phyloP scores from a whole-genome alignment of 1,140 invertebrate species.

The Eulimnadia texana region DNA sequence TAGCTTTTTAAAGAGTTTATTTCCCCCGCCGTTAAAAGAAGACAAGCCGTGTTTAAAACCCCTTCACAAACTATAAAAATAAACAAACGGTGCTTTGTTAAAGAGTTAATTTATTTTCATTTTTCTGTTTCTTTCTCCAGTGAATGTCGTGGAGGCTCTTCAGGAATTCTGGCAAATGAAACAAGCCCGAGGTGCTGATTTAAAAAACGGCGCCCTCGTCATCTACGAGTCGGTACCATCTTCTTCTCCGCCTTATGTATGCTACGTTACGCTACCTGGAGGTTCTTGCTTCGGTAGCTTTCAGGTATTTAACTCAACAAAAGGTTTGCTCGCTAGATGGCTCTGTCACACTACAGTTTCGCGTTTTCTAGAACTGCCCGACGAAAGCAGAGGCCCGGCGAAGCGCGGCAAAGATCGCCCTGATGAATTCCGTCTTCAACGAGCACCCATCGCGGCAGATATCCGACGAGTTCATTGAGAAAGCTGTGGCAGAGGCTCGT shows the following conservation, averaged over 20 bases:
- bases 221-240: constrained; percentile 89
- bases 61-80: too few species aligned
- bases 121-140: constrained; percentile 30
- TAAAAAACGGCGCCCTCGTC: constrained; percentile 77
- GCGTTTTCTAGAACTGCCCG: constrained; percentile 58
- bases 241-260: constrained; percentile 77
- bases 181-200: constrained; percentile 64
- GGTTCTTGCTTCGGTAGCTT: constrained; percentile 92
- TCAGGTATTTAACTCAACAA: constrained; percentile 42
- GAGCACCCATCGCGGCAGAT: constrained; percentile 86
- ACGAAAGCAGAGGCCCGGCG: constrained; percentile 85
- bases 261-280: constrained; percentile 84
- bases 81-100: too few species aligned
- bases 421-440: constrained; percentile 95
- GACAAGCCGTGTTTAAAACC: too few species aligned
- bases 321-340: too few species aligned
- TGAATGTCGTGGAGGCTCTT: constrained; percentile 86
- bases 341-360: too few species aligned
- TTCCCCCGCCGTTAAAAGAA: too few species aligned
- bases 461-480: constrained; percentile 85
- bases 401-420: constrained; percentile 85
- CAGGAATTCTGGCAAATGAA: constrained; percentile 98
- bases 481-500: constrained; percentile 74
- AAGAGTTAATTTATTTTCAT: too few species aligned
- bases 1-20: not conserved